These are phyloP conservation scores for Holothuria leucospilota DNA, from an alignment of 53 echinoderm and acorn worm genomes.

Conservation along the genomic window DNA sequence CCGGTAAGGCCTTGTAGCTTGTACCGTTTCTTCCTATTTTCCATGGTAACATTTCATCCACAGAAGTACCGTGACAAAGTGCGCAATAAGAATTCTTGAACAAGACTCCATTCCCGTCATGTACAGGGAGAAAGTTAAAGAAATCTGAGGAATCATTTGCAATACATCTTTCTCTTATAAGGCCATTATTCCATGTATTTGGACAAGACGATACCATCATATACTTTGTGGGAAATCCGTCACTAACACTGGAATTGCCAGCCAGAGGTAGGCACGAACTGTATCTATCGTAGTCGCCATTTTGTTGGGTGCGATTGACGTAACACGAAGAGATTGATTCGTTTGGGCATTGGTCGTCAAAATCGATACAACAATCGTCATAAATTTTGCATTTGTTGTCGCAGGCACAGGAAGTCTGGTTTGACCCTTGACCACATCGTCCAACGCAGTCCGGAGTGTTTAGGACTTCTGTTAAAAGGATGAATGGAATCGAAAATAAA, in stretches of 20 bases:
- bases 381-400: background rate
- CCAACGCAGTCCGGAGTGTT: background rate
- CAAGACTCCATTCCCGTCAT: background rate
- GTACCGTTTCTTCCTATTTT: background rate
- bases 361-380: constrained; percentile 34
- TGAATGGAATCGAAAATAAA: no score
- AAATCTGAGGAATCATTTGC: background rate
- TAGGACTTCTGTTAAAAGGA: no score
- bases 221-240: background rate
- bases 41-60: constrained; percentile 10
- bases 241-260: no score
- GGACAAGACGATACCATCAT: constrained; percentile 33
- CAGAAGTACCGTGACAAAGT: background rate
- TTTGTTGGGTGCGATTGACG: no score
- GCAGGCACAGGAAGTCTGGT: constrained; percentile 23
- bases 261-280: no score
- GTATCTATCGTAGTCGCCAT: no score
- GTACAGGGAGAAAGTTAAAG: constrained; percentile 13
- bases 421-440: constrained; percentile 30
- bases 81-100: constrained; percentile 42
- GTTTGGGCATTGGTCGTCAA: background rate
- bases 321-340: background rate
- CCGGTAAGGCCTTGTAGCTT: background rate
- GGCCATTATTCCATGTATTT: background rate
- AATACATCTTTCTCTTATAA: background rate